Evolutionary conservation across 2,797 vertebrate species (phyloP), one percentile per base, ranked within the genome.

Genomic region (Syngnathus acus): DNA sequence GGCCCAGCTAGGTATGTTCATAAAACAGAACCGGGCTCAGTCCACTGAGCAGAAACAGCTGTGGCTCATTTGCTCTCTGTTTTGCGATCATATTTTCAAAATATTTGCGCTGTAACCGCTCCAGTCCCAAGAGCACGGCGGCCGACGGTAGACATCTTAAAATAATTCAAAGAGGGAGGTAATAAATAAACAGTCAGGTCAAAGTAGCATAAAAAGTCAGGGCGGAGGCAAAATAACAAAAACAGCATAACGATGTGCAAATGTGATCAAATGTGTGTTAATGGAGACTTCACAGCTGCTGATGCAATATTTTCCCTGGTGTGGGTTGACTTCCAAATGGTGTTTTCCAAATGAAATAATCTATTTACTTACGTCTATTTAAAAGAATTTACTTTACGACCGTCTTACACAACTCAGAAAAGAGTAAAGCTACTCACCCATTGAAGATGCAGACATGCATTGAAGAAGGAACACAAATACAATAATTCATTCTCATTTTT

Each of bases 1-100:
- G 65, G 64, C 72, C 61, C 68, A 70, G 72, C 72, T 74, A 77
- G 79, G 71, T 69, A 76, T 72, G 72, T 83, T 87, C 82, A 84
- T 84, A 82, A 83, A 80, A 63, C 53, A 64, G 68, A 69, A 73
- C 63, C 62, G 64, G 64, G 68, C 55, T 75, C 64, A 72, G 43
- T n/a, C 26, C 43, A 43, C 68, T 83, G 87, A 90, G 59, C 57
- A 81, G 68, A 86, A 87, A 76, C 88, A 89, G 81, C 79, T 89
- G 87, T 45, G 66, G 53, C 62, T 80, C 74, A 82, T 86, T 86
- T 80, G 60, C 54, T 79, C 74, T 79, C 57, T 75, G 54, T 68
- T 76, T 72, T 32, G 63, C 63, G 62, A 42, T 81, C 81, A 76
- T 72, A 72, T 72, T 78, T 82, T 60, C 23, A 69, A 64, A 74